phyloP scores from a whole-genome alignment of 2,113 vertebrate genomes.

The Copsychus sechellarum region DNA sequence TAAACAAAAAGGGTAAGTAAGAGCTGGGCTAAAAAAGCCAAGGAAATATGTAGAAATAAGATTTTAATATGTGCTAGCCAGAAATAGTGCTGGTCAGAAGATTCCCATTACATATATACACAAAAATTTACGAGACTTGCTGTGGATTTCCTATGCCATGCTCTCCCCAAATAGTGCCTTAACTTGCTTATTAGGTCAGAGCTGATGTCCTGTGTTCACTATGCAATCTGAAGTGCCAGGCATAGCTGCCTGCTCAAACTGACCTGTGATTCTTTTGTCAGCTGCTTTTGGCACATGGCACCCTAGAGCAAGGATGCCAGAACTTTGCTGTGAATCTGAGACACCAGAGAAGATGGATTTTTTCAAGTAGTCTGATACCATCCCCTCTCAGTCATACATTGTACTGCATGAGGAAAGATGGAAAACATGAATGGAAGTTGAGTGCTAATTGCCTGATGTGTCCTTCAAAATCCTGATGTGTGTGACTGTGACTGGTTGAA shows the following conservation, averaged over 20 bases:
- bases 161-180: not conserved
- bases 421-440: not conserved
- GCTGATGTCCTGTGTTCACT: not conserved
- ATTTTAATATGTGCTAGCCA: not conserved
- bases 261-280: not conserved
- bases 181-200: not conserved
- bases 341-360: not conserved
- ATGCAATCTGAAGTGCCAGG: not conserved
- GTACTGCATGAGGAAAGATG: not conserved
- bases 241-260: not conserved
- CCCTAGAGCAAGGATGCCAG: not conserved
- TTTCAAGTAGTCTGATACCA: not conserved
- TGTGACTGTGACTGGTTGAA: not conserved
- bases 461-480: not conserved
- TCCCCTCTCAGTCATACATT: not conserved
- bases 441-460: not conserved
- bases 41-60: not conserved
- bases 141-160: not conserved
- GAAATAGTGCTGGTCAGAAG: not conserved
- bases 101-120: not conserved
- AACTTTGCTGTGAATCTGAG: not conserved
- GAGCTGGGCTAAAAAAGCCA: not conserved
- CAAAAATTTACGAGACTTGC: not conserved
- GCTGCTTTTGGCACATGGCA: not conserved
- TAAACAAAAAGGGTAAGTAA: conserved; percentile 82